Conservation (phyloP, 2,113 vertebrate species). For the Macquaria ambigua region DNA sequence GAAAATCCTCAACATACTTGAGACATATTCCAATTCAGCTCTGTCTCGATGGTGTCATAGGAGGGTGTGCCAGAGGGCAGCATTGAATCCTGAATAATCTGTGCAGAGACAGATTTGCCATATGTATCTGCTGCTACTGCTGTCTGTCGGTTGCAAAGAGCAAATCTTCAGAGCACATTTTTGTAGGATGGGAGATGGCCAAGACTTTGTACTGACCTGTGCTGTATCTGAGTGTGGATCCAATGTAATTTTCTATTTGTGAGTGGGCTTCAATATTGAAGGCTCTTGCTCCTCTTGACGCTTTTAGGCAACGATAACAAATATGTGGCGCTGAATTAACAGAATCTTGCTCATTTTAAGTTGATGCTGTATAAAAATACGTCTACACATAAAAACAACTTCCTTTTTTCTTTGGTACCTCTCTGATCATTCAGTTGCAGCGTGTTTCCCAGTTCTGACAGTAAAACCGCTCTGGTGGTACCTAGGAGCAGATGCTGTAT, state of each 20-base stretch:
- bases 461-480: slow-evolving; percentile 71
- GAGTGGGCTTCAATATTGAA: slow-evolving; percentile 18
- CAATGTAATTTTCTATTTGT: slow-evolving; percentile 2
- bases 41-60: slow-evolving; percentile 70
- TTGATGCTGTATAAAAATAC: background rate
- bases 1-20: slow-evolving; percentile 69
- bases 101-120: slow-evolving; percentile 57
- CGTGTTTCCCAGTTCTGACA: slow-evolving; percentile 73
- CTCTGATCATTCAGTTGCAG: slow-evolving; percentile 66
- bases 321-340: background rate
- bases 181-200: slow-evolving; percentile 47
- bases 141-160: slow-evolving; percentile 61
- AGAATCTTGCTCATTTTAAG: slow-evolving; percentile 12
- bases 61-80: slow-evolving; percentile 72
- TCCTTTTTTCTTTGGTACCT: slow-evolving; percentile 33
- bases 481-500: slow-evolving; percentile 82
- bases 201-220: slow-evolving; percentile 32
- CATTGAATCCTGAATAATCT: slow-evolving; percentile 75
- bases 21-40: slow-evolving; percentile 57
- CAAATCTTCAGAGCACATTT: slow-evolving; percentile 49
- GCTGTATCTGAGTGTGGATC: slow-evolving; percentile 17
- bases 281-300: background rate
- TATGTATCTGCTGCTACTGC: slow-evolving; percentile 59
- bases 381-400: slow-evolving; percentile 18
- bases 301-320: slow-evolving; percentile 18